phyloP scores from a whole-genome alignment of 2,113 vertebrate species.

The Poeciliopsis turrubarensis region DNA sequence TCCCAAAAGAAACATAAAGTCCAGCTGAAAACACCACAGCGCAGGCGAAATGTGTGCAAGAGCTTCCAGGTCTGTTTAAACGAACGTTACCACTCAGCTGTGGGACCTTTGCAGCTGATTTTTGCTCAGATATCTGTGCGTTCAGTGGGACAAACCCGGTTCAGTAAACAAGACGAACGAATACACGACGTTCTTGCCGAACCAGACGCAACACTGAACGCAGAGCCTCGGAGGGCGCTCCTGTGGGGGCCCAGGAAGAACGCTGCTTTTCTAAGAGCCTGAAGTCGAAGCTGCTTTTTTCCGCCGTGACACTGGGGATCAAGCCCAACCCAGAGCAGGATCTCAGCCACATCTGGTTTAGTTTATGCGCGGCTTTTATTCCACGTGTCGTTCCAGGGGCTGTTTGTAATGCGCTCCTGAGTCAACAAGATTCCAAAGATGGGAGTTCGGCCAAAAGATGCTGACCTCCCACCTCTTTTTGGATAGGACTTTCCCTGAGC shows the following conservation, averaged over 20 bases:
- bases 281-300: constrained; percentile 60
- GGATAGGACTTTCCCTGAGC: constrained; percentile 14
- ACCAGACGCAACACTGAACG: constrained; percentile 29
- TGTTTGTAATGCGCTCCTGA: constrained; percentile 65
- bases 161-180: no score
- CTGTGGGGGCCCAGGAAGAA: constrained; percentile 58
- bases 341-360: constrained; percentile 74
- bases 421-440: constrained; percentile 41
- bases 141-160: not conserved
- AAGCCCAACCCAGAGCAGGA: constrained; percentile 56
- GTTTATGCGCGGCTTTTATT: constrained; percentile 68
- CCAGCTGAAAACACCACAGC: not conserved
- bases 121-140: not conserved
- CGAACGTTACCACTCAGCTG: no score
- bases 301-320: constrained; percentile 59
- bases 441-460: constrained; percentile 54
- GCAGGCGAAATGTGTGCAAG: not conserved
- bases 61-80: not conserved
- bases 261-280: constrained; percentile 57
- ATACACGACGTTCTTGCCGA: constrained; percentile 24
- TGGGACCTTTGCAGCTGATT: not conserved
- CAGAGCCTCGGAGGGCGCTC: constrained; percentile 39
- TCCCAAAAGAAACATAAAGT: not conserved
- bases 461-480: not conserved
- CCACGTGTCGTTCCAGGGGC: constrained; percentile 63